Evolutionary conservation across 2,797 vertebrate genomes (phyloP), one percentile per base, ranked within the genome.

Genomic region (Leptodactylus fallax): DNA sequence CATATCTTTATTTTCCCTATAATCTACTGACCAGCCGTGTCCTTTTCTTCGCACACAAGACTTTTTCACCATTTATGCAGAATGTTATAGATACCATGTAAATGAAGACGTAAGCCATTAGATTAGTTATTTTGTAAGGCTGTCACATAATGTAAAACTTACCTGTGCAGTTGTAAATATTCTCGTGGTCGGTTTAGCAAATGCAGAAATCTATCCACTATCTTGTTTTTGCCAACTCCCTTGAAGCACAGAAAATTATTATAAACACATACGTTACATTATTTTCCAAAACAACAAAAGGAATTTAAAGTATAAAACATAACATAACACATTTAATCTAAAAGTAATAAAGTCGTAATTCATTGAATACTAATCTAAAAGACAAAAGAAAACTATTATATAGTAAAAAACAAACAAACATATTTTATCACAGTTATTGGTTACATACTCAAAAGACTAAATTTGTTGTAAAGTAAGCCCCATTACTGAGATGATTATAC

Each of bases 141-240:
- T 8, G 1, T 55, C 16, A 58, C 60, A 78, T 45, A 21, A 47
- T 17, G 69, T 72, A 9, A 72, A 12, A 13, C 92, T 94, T 95
- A 99, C 98, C 98, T 97, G 92, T 99, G 98, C 45, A 99, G 95
- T 82, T 99, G 98, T 19, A 99, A 95, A 93, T 99, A 99, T 90
- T 99, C 98, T 92, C 98, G 96, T 25, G 98, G 97, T 79, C 98
- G 95, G 93, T 98, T 99, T 91, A 99, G 94, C 51, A 99, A 95
- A 84, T 99, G 97, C 88, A 99, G 96, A 90, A 99, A 99, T 91
- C 97, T 94, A 93, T 99, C 98, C 88, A 98, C 97, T 69, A 99
- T 94, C 93, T 99, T 99, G 94, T 99, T 99, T 92, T 99, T 99
- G 60, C 98, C 98, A 25, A 99, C 98, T 7, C 98, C 98, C 98